Percentiles rank a stretch among this genome's conserved stretches.
phyloP scores from a whole-genome alignment of 1,140 invertebrate genomes.

The Drosophila willistoni region DNA sequence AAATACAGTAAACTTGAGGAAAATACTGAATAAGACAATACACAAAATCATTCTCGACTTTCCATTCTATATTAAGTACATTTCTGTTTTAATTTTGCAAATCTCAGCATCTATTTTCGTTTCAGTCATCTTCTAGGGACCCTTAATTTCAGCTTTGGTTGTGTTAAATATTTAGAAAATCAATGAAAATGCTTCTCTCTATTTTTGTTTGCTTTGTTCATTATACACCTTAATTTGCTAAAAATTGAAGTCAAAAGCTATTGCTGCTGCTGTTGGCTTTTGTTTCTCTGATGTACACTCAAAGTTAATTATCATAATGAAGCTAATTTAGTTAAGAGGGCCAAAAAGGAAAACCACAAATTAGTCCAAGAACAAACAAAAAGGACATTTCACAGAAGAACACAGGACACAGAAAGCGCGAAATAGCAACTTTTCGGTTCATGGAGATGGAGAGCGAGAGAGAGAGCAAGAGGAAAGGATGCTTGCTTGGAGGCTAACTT shows the following conservation, averaged over 20 bases:
- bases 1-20: too few relatives aligned
- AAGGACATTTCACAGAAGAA: conserved; percentile 49
- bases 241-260: conserved; percentile 46
- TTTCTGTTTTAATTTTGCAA: too few relatives aligned
- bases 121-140: too few relatives aligned
- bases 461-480: too few relatives aligned
- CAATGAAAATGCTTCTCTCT: neutral
- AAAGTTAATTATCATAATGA: conserved; percentile 76
- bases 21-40: too few relatives aligned
- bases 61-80: too few relatives aligned
- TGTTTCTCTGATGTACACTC: conserved; percentile 1
- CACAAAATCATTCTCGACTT: too few relatives aligned
- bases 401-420: neutral
- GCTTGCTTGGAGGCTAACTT: conserved; percentile 34
- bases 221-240: conserved; percentile 37
- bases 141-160: too few relatives aligned
- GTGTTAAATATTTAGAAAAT: neutral
- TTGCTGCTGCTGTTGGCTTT: neutral
- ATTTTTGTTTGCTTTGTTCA: too few relatives aligned
- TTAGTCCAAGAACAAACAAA: conserved; percentile 53
- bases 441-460: too few relatives aligned
- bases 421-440: conserved; percentile 2
- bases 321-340: conserved; percentile 63
- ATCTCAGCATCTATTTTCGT: too few relatives aligned
- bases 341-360: conserved; percentile 67